Base-by-base conservation (phyloP, 2,797 vertebrate species). In the Girardinus metallicus region DNA sequence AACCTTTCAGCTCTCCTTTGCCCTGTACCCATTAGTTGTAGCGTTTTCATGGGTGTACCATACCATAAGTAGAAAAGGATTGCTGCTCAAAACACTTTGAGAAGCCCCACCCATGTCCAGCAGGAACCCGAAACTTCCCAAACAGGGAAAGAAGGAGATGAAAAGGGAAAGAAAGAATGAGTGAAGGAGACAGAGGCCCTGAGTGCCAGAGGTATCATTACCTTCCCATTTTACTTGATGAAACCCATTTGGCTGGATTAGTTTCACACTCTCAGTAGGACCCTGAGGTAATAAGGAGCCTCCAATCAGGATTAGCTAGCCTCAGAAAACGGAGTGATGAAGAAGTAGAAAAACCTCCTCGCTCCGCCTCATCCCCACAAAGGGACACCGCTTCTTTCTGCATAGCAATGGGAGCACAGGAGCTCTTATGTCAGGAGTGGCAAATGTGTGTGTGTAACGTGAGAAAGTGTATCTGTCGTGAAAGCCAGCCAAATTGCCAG, bases 191-290 rank as follows among this genome's bases (percentile, higher is more conserved):
- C 85, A 81, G 81, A 77, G 83, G 80, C 86, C 85, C 82, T 47
- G 76, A 84, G 86, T 76, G 89, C 83, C 86, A 82, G 84, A 87
- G 86, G 92, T 88, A 87, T 89, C 88, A 92, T 91, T 93, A 89
- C 89, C 87, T 89, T 85, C 88, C 90, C 88, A 88, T 94, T 91
- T 89, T 77, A 84, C 84, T 87, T 90, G 88, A 94, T 94, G 92
- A 91, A 92, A 92, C 83, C 86, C 83, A 92, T 93, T 94, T 89
- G 88, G 85, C 86, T 89, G 88, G 88, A 92, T 94, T 92, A 87
- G 89, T 92, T 92, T 94, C 90, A 92, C 91, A 87, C 89, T 85
- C 84, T 90, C 83, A 83, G 55, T 78, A 78, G 83, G 86, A 85
- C 88, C 88, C 87, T 0, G 78, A 88, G 88, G 89, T 90, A 89